These are phyloP conservation scores for Biston stratarius DNA, from an alignment of 2,888 invertebrate genomes.

Conservation along the genomic window DNA sequence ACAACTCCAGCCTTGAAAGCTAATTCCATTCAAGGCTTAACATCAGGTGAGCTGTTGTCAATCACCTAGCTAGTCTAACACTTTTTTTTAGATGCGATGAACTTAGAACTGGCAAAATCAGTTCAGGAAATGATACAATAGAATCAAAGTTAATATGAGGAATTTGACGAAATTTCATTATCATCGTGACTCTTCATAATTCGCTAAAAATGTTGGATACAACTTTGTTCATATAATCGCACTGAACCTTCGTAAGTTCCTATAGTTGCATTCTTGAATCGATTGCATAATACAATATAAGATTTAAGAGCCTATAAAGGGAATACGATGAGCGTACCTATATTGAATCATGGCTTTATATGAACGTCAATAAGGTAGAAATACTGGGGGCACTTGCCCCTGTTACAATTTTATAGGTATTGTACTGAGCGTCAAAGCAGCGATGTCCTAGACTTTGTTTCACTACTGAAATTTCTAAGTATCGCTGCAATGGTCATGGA, in stretches of 20 bases:
- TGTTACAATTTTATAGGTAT: background rate
- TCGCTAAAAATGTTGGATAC: constrained; percentile 26
- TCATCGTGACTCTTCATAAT: constrained; percentile 4
- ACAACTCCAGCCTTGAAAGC: too few relatives aligned
- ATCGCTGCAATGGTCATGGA: too few relatives aligned
- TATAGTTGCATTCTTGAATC: constrained; percentile 39
- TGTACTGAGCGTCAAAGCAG: too few relatives aligned
- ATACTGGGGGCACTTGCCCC: constrained; percentile 8
- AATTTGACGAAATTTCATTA: background rate
- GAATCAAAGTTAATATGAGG: too few relatives aligned
- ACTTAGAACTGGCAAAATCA: too few relatives aligned
- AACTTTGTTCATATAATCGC: constrained; percentile 19
- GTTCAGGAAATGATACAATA: too few relatives aligned
- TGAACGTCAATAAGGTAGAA: constrained; percentile 6
- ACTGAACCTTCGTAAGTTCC: constrained; percentile 26
- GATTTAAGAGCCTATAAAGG: constrained; percentile 44
- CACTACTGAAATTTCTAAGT: too few relatives aligned
- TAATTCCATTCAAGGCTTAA: too few relatives aligned
- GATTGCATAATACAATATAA: constrained; percentile 46
- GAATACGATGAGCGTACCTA: constrained; percentile 41
- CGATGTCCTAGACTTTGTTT: too few relatives aligned
- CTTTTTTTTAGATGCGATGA: too few relatives aligned
- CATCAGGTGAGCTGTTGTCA: too few relatives aligned
- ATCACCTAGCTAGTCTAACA: too few relatives aligned
- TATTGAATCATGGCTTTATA: constrained; percentile 32